Percentiles rank a stretch among this genome's conserved stretches.
These are phyloP conservation scores for Halesus radiatus DNA, from an alignment of 1,140 invertebrate species.

Conservation along the genomic window DNA sequence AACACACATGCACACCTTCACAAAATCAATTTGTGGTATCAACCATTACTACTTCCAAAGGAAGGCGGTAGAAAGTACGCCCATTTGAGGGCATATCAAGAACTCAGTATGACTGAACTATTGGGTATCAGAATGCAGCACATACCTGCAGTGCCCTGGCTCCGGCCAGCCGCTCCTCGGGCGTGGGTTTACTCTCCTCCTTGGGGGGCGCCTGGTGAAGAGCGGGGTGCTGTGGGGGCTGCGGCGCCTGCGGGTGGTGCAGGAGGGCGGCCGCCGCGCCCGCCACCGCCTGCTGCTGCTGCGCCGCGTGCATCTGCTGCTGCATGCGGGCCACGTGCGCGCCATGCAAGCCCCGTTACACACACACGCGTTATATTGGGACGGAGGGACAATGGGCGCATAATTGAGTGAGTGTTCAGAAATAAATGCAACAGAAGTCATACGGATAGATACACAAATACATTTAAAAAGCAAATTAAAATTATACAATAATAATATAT, in stretches of 20 bases:
- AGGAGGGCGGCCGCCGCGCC: conserved; percentile 61
- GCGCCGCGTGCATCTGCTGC: conserved; percentile 71
- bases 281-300: conserved; percentile 61
- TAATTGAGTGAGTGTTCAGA: background rate
- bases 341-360: conserved; percentile 50
- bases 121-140: too few relatives aligned
- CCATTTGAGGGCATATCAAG: too few relatives aligned
- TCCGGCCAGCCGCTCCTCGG: conserved; percentile 47
- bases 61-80: too few relatives aligned
- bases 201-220: conserved; percentile 35
- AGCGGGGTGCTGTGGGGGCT: conserved; percentile 37
- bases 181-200: conserved; percentile 33
- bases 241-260: conserved; percentile 37
- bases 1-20: too few relatives aligned
- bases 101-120: too few relatives aligned
- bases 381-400: background rate
- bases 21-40: too few relatives aligned
- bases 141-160: conserved; percentile 52
- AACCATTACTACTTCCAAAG: too few relatives aligned
- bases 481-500: background rate
- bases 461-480: background rate
- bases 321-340: conserved; percentile 59
- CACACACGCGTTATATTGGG: conserved; percentile 28
- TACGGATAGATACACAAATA: background rate
- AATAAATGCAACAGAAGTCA: too few relatives aligned